Base-by-base conservation (phyloP, 2,113 vertebrate species). In the Xyrauchen texanus region DNA sequence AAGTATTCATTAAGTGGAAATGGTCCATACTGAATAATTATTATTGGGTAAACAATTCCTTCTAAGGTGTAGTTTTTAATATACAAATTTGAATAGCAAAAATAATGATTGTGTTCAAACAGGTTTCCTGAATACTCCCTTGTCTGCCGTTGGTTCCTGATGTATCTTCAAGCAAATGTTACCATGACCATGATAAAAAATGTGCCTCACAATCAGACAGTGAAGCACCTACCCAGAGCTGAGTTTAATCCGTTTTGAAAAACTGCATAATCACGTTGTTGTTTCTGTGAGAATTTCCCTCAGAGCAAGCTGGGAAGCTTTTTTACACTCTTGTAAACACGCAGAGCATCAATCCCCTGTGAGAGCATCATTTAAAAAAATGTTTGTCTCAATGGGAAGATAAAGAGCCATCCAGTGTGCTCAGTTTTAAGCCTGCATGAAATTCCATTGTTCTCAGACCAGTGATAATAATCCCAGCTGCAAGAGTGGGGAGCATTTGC, bases 401-500 rank as follows among this genome's bases (percentile, higher is more conserved):
- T 90, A 87, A 89, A 87, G 86, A 91, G 85, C 86, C 86, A 82
- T 88, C 88, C 81, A 74, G 82, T 66, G 65, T 81, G 78, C 73
- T 87, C 88, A 89, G 87, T 89, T 89, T 80, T 91, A 92, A 91
- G 88, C 88, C 85, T 84, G 81, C 89, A 80, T 91, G 82, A 92
- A 90, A 89, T 90, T 84, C 85, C 62, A 71, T 82, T 77, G 83
- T 87, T 88, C 73, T 83, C 85, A 80, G 83, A 84, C 82, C 83
- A 84, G 72, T 88, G 88, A 53, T 77, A 77, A 73, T 52, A 85
- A 82, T 87, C 82, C 84, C 80, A 70, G 49, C 81, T 79, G 79
- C 67, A 80, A 81, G 55, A 81, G 82, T 79, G 78, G 62, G 79
- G 81, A 81, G 80, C 75, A 67, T 44, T 42, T 51, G 63, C 80